Evolutionary conservation across 2,113 vertebrate species (phyloP).

Genomic region (Cranoglanis bouderius): DNA sequence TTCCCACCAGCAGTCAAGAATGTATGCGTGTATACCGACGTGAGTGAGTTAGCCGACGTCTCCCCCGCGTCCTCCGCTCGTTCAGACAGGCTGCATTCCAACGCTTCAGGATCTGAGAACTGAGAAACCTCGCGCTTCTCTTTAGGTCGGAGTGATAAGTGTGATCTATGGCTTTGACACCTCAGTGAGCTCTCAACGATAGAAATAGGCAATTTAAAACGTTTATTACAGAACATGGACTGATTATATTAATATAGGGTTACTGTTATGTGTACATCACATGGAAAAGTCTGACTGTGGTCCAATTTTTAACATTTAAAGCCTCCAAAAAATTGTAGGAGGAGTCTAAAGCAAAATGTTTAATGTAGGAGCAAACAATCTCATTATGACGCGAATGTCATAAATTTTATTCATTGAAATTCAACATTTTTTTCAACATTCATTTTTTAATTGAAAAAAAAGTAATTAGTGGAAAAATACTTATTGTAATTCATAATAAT

Average conservation of each 20-base stretch:
- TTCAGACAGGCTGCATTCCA: conserved; percentile 49
- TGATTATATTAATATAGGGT: neutral
- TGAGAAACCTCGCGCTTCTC: conserved; percentile 22
- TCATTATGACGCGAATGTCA: no score
- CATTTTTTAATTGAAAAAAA: no score
- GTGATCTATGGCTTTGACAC: conserved; percentile 32
- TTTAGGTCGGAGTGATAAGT: conserved; percentile 31
- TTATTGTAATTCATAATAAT: no score
- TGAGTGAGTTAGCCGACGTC: conserved; percentile 35
- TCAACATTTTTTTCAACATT: no score
- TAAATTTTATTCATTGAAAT: no score
- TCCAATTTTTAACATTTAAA: neutral
- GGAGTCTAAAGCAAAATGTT: no score
- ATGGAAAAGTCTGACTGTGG: neutral
- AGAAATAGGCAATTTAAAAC: neutral
- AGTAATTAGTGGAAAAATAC: no score
- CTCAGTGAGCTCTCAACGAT: neutral
- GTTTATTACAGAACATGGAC: neutral
- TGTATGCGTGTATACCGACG: conserved; percentile 48
- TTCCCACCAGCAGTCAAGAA: conserved; percentile 57
- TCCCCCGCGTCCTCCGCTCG: conserved; percentile 26
- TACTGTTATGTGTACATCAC: neutral
- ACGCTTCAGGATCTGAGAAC: conserved; percentile 33
- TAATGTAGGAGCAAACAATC: no score
- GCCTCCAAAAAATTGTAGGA: no score